Base-by-base conservation (phyloP, 1,140 invertebrate genomes). In the Pseudomyrmex flavicornis region DNA sequence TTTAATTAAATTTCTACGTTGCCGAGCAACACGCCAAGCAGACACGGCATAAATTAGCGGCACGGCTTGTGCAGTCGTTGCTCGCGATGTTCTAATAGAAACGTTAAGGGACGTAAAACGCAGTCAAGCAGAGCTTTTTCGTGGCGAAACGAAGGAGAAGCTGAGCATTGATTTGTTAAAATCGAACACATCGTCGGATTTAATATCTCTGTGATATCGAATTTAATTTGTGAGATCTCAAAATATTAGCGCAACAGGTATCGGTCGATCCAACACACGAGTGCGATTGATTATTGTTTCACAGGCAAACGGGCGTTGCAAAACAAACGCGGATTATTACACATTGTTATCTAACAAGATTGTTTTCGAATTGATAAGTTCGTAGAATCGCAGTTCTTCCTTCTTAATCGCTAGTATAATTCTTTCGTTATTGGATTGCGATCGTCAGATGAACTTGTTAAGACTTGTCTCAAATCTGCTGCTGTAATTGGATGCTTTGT, bases 171-270 rank as follows among this genome's bases (percentile, higher is more conserved):
- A 26, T 26, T 59, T 15, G 52, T 58, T 48, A 72, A 72, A 70
- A 61, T 80, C 76, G 9, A 54, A 61, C 76, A 48, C 65, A 52
- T 48, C 44, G 20, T 12, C 54, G 35, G 35, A 17, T 80, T 77
- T 70, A 70, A 70, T 35, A 54, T 54, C 15, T 35, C 5, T 2
- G 20, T 12, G 26, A 56, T 61, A 80, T 72, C 22, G 66, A 12
- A 15, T 80, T 80, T 59, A 70, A 80, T 80, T 70, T 54, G 76
- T 66, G 66, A 52, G 7, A 15, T 80, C 54, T 58, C 66, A 70
- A 80, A 80, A 80, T 80, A 80, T 80, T 80, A 80, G 76, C 76
- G 76, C 76, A 80, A 80, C 76, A 80, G 66, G 76, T 80, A 80
- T 70, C 76, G 76, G 54, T 59, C 66, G 44, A 70, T 26, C 52